Percentiles rank a stretch among this genome's conserved stretches.
Evolutionary conservation across 2,113 vertebrate species (phyloP).

Genomic region (Sebastes schlegelii): DNA sequence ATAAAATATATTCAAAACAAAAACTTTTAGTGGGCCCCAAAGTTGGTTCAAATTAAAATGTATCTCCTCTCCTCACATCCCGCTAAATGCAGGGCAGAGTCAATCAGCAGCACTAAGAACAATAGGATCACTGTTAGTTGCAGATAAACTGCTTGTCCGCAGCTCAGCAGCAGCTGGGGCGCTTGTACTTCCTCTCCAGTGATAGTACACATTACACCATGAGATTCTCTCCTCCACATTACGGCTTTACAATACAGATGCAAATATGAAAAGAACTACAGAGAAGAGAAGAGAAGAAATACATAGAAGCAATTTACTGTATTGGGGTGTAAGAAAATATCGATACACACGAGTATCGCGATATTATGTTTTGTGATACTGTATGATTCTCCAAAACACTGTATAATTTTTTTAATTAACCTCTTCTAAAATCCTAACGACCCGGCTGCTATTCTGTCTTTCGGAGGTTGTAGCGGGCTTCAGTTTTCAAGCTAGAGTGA

Average conservation of each 20-base stretch:
- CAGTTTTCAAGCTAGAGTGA: too few species aligned
- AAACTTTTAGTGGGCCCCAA: not conserved
- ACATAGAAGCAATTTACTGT: not conserved
- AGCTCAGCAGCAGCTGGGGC: slow-evolving; percentile 17
- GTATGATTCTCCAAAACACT: too few species aligned
- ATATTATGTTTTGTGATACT: too few species aligned
- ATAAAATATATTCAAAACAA: not conserved
- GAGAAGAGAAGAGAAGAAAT: too few species aligned
- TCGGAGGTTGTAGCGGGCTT: too few species aligned
- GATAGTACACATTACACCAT: not conserved
- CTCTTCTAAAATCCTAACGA: too few species aligned
- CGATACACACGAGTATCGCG: too few species aligned
- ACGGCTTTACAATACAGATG: not conserved
- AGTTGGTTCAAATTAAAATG: not conserved
- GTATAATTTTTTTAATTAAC: too few species aligned
- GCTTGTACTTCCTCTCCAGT: not conserved
- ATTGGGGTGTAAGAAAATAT: not conserved
- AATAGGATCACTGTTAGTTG: slow-evolving; percentile 16
- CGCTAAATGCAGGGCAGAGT: not conserved
- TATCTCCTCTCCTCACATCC: not conserved
- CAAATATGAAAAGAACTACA: not conserved
- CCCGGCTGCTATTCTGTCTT: too few species aligned
- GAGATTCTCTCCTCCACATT: not conserved
- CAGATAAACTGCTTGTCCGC: slow-evolving; percentile 25
- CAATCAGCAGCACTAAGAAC: slow-evolving; percentile 9